Percentiles rank a stretch among this genome's conserved stretches.
Evolutionary conservation across 2,888 invertebrate genomes (phyloP).

Genomic region (Sicus ferrugineus): DNA sequence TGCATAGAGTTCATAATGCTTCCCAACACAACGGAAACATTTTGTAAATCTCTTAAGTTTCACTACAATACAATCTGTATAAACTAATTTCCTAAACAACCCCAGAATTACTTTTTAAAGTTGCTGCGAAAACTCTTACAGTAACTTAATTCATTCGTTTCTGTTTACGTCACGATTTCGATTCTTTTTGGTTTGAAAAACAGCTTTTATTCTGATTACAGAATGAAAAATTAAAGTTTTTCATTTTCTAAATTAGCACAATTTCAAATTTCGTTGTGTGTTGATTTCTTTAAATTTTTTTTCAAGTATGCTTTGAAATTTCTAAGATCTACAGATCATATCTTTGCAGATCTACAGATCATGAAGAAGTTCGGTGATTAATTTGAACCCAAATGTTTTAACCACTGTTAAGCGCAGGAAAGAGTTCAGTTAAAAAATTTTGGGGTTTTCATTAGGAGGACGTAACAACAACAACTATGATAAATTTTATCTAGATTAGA

Average conservation of each 20-base stretch:
- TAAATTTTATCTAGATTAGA: too few relatives aligned
- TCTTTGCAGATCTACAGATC: too few relatives aligned
- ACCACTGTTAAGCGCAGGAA: too few relatives aligned
- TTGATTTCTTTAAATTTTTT: slow-evolving; percentile 13
- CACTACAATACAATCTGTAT: neutral
- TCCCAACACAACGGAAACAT: neutral
- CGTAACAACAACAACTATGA: too few relatives aligned
- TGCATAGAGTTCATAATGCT: neutral
- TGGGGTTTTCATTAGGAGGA: too few relatives aligned
- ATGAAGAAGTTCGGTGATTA: too few relatives aligned
- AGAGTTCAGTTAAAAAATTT: too few relatives aligned
- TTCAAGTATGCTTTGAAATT: too few relatives aligned
- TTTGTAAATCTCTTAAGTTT: neutral
- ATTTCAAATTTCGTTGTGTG: slow-evolving; percentile 35
- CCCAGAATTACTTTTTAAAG: neutral
- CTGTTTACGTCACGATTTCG: slow-evolving; percentile 18
- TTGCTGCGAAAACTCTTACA: slow-evolving; percentile 25
- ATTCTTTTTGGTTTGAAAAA: slow-evolving; percentile 33
- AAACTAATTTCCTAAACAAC: neutral
- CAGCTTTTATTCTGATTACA: slow-evolving; percentile 1
- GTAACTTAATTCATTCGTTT: slow-evolving; percentile 27
- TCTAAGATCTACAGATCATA: too few relatives aligned
- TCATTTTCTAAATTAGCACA: slow-evolving; percentile 25
- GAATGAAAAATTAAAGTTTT: neutral
- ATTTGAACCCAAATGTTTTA: too few relatives aligned